Conservation (phyloP, 1,140 invertebrate species). For the Hestina assimilis region DNA sequence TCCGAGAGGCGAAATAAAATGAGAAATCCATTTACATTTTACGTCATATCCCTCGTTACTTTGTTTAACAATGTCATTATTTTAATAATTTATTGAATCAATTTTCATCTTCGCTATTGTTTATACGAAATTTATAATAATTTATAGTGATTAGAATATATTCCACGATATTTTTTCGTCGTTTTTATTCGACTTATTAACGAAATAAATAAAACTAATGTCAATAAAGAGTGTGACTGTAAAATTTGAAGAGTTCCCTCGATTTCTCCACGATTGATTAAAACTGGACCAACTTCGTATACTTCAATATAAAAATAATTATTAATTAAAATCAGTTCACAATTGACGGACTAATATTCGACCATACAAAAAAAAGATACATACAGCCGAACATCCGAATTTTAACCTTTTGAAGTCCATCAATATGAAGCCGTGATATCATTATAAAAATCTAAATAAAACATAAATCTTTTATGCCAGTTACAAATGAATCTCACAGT, state of each 20-base stretch:
- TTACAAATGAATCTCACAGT: conserved; percentile 6
- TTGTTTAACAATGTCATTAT: conserved; percentile 2
- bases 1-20: conserved; percentile 7
- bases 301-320: no score
- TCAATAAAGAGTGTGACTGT: no score
- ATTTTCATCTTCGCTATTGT: neutral
- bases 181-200: no score
- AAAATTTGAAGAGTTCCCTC: no score
- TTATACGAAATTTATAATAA: neutral
- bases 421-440: neutral
- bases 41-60: neutral
- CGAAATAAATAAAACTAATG: no score
- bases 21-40: neutral
- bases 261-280: no score
- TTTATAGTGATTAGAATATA: neutral
- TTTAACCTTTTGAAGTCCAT: neutral
- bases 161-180: neutral
- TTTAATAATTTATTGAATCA: conserved; percentile 4
- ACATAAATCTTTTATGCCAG: conserved; percentile 3
- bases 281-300: no score
- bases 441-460: no score
- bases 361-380: neutral
- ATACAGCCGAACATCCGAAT: neutral
- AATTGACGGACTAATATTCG: neutral
- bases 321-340: no score